Evolutionary conservation across 2,797 vertebrate genomes (phyloP), one percentile per base, ranked within the genome.

Genomic region (Diplodus puntazzo): DNA sequence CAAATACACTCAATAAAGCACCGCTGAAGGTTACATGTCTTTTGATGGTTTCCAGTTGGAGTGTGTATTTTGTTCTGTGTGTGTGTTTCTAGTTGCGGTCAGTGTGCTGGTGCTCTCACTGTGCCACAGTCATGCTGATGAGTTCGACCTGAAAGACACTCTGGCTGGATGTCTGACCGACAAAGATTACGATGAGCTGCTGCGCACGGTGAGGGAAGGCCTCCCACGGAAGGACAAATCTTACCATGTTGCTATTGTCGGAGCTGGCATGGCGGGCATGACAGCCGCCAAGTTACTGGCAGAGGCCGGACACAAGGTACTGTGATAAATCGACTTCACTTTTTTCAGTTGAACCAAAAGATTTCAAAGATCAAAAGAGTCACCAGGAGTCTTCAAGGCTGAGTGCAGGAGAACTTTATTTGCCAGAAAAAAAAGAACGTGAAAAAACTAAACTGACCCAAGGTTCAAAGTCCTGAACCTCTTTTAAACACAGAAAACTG

Each of bases 111-210:
- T 84, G 74, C 27, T 84, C 21, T 21, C 20, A 0, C 8, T 69
- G n/a, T 11, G 17, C 57, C 27, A 3, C 63, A 30, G 4, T 13
- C 1, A 1, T 0, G 2, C 70, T 2, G n/a, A 11, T 45, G 43
- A 45, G 3, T 45, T 18, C 57, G 74, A 20, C 10, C 2, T 62
- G 23, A 69, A 77, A 8, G 63, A 92, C 60, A 50, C 76, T 2
- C 85, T 96, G 4, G 27, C 84, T 17, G 82, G 90, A 1, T 96
- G 95, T 77, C 75, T 95, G 66, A 46, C 79, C 0, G 96, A 96
- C 11, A 50, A 60, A 0, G 95, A 96, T 89, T 96, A 96, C 0
- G 16, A 84, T 0, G n/a, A 84, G 10, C 92, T 96, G 53, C 75
- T 94, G 61, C 14, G 75, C 5, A 92, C 91, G 0, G 68, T 81